Evolutionary conservation across 2,888 invertebrate species (phyloP).

Genomic region (Malthinus flaveolus): DNA sequence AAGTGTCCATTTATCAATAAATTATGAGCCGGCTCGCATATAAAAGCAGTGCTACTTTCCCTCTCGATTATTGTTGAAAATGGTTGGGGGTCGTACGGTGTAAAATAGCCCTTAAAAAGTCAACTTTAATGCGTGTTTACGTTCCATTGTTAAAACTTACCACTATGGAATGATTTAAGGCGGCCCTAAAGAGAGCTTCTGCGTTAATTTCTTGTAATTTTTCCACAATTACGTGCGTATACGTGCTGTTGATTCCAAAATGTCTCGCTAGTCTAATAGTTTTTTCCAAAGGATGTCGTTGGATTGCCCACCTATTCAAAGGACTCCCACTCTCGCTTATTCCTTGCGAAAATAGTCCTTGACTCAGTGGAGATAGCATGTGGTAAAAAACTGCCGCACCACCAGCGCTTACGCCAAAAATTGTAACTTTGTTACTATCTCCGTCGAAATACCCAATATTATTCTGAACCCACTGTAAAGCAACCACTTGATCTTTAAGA

Average conservation of each 20-base stretch:
- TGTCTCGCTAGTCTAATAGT: constrained; percentile 26
- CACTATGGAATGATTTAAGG: not conserved
- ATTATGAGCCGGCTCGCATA: not conserved
- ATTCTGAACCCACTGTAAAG: constrained; percentile 37
- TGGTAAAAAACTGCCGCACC: constrained; percentile 36
- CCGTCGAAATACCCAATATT: constrained; percentile 38
- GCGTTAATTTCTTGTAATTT: constrained; percentile 28
- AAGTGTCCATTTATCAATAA: not conserved
- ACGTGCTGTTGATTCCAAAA: constrained; percentile 25
- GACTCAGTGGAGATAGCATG: constrained; percentile 25
- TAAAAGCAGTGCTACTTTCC: constrained; percentile 7
- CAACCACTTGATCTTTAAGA: constrained; percentile 38
- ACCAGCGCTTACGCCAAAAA: constrained; percentile 40
- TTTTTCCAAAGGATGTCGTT: constrained; percentile 21
- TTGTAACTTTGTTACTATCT: constrained; percentile 34
- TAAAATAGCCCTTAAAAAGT: no score
- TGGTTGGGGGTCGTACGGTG: not conserved
- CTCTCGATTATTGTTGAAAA: constrained; percentile 4
- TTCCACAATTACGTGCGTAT: constrained; percentile 27
- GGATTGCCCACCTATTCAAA: constrained; percentile 35
- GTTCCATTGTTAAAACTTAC: no score
- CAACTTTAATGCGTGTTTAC: no score
- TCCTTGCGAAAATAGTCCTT: constrained; percentile 37
- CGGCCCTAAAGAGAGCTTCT: constrained; percentile 5
- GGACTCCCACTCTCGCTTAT: constrained; percentile 40